phyloP scores from a whole-genome alignment of 2,888 invertebrate genomes.

The Nephrotoma guestfalica region DNA sequence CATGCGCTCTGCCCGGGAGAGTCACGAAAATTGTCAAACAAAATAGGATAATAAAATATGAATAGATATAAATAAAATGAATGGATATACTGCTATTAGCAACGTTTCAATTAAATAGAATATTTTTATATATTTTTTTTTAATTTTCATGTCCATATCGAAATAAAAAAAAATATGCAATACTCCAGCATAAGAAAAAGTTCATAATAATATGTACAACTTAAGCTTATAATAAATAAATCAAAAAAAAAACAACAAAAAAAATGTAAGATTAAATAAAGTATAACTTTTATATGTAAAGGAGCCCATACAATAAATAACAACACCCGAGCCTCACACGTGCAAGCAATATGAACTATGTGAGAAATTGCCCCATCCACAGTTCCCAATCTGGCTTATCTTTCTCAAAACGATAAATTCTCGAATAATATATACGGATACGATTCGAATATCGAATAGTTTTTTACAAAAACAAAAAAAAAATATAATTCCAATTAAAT shows the following conservation, averaged over 20 bases:
- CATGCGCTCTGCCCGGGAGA: conserved; percentile 35
- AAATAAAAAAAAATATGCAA: conserved; percentile 3
- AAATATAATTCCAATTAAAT: neutral
- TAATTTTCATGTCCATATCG: conserved; percentile 3
- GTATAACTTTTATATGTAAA: conserved; percentile 7
- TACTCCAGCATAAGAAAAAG: conserved; percentile 5
- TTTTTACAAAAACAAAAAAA: neutral
- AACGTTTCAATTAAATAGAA: neutral
- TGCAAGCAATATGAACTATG: conserved; percentile 35
- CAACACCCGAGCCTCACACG: conserved; percentile 16
- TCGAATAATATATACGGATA: neutral
- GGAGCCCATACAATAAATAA: conserved; percentile 9
- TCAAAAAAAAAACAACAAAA: conserved; percentile 5
- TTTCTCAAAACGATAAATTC: conserved; percentile 13
- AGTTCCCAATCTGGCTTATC: conserved; percentile 57
- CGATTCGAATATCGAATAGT: neutral
- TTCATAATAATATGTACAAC: conserved; percentile 18
- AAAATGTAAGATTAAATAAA: neutral
- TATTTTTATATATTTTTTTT: conserved; percentile 6
- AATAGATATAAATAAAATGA: neutral
- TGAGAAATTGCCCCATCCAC: conserved; percentile 60
- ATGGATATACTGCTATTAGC: conserved; percentile 4
- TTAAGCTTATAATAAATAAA: conserved; percentile 15
- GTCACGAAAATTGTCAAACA: conserved; percentile 20
- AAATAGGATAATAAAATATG: conserved; percentile 6